Percentiles rank a stretch among this genome's conserved stretches.
These are phyloP conservation scores for Leptopterna dolabrata DNA, from an alignment of 2,888 invertebrate species.

Conservation along the genomic window DNA sequence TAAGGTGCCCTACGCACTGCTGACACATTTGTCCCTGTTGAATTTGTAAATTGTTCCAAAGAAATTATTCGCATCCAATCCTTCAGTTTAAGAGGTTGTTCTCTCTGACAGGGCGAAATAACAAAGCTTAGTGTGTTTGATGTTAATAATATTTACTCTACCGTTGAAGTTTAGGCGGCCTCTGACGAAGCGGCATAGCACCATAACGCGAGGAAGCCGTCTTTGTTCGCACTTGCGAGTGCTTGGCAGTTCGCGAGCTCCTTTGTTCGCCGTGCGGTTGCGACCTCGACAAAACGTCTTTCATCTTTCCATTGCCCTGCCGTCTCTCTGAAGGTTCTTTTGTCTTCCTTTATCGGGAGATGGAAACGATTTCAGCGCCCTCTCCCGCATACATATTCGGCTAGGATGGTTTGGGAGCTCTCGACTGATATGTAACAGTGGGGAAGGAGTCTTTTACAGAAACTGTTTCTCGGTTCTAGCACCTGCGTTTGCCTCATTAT, in stretches of 20 bases:
- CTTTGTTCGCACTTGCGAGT: background rate
- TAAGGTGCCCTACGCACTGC: no score
- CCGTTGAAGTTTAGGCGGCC: background rate
- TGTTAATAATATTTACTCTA: no score
- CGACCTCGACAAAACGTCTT: background rate
- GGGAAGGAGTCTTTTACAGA: background rate
- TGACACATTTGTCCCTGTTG: no score
- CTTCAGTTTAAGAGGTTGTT: no score
- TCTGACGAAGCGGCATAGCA: background rate
- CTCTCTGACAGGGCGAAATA: no score
- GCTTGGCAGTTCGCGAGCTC: background rate
- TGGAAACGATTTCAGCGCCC: background rate
- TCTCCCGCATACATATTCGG: slow-evolving; percentile 2
- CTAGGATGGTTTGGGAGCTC: background rate
- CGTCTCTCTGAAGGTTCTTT: background rate
- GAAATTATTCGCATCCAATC: no score
- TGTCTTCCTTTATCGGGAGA: background rate
- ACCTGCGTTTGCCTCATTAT: no score
- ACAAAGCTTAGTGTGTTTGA: no score
- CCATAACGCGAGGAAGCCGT: background rate
- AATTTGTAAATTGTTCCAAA: no score
- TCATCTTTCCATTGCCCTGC: background rate
- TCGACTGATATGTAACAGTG: background rate
- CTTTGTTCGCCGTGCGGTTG: background rate
- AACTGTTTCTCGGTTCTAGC: background rate